Percentiles rank a stretch among this genome's conserved stretches.
Evolutionary conservation across 2,797 vertebrate species (phyloP).

Genomic region (Distichodus sexfasciatus): DNA sequence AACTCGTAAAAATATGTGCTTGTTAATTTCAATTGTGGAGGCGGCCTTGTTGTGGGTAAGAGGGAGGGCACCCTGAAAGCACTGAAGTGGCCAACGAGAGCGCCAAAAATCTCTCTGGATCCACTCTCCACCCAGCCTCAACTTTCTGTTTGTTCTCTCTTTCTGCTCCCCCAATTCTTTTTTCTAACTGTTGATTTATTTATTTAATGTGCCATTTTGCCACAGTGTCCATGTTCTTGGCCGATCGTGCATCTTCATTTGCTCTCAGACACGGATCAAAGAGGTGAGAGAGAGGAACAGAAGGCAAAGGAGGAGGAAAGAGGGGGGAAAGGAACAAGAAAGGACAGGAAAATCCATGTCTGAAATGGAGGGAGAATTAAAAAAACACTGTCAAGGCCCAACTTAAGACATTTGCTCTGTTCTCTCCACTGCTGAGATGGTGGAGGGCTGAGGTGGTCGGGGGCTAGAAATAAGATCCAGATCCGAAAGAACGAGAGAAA

Average conservation of each 20-base stretch:
- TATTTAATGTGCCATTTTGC: constrained; percentile 53
- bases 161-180: constrained; percentile 31
- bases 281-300: constrained; percentile 26
- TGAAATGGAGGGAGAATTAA: constrained; percentile 60
- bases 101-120: constrained; percentile 70
- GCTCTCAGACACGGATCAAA: constrained; percentile 43
- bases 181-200: constrained; percentile 53
- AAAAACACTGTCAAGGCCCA: constrained; percentile 66
- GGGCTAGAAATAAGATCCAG: constrained; percentile 73
- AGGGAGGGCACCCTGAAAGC: constrained; percentile 56
- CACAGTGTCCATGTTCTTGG: constrained; percentile 40
- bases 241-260: constrained; percentile 47
- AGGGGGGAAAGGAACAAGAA: constrained; percentile 16
- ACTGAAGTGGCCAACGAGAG: constrained; percentile 76
- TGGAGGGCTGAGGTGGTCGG: no score
- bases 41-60: constrained; percentile 75
- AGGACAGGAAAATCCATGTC: constrained; percentile 60
- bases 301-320: constrained; percentile 39
- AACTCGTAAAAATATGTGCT: constrained; percentile 78
- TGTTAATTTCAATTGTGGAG: constrained; percentile 77
- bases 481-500: constrained; percentile 67
- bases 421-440: constrained; percentile 54
- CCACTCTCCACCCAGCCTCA: constrained; percentile 58
- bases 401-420: constrained; percentile 63
- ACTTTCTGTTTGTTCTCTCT: constrained; percentile 51